Percentiles rank a stretch among this genome's conserved stretches.
phyloP scores from a whole-genome alignment of 2,113 vertebrate species.

The Donacobius atricapilla region DNA sequence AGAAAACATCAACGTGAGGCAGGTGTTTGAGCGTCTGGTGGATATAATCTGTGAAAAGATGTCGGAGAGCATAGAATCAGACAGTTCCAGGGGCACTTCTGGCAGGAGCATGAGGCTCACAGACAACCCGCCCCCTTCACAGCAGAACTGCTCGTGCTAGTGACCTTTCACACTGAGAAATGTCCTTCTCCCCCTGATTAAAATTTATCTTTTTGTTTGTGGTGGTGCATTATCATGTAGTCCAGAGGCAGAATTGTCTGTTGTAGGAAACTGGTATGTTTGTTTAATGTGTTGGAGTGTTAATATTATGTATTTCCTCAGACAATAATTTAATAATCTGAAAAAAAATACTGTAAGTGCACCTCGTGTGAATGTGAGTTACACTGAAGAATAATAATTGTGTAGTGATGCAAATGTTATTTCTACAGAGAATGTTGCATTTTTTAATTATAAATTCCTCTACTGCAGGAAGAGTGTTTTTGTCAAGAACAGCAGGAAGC shows the following conservation, averaged over 20 bases:
- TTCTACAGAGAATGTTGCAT: not conserved
- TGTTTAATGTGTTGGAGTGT: conserved; percentile 26
- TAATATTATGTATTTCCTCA: not conserved
- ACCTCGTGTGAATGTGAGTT: conserved; percentile 20
- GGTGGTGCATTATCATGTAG: not conserved
- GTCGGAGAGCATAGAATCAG: conserved; percentile 90
- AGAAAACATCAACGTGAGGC: conserved; percentile 96
- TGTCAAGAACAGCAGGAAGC: not conserved
- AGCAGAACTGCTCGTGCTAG: conserved; percentile 94
- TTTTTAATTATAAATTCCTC: not conserved
- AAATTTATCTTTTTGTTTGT: not conserved
- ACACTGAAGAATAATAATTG: not conserved
- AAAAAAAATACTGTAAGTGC: not conserved
- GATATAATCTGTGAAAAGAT: conserved; percentile 98
- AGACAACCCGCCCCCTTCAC: conserved; percentile 84
- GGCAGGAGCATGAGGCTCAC: conserved; percentile 86
- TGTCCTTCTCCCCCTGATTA: not conserved
- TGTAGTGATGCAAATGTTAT: not conserved
- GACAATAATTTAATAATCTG: not conserved
- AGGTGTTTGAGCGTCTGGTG: conserved; percentile 94
- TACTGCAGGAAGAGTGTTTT: not conserved
- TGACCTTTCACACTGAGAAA: not conserved
- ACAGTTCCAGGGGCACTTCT: conserved; percentile 77
- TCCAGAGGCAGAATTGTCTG: conserved; percentile 23
- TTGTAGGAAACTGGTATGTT: conserved; percentile 21